Percentiles rank a stretch among this genome's conserved stretches.
These are phyloP conservation scores for Octopus sinensis DNA, from an alignment of 1,140 invertebrate species.

Conservation along the genomic window DNA sequence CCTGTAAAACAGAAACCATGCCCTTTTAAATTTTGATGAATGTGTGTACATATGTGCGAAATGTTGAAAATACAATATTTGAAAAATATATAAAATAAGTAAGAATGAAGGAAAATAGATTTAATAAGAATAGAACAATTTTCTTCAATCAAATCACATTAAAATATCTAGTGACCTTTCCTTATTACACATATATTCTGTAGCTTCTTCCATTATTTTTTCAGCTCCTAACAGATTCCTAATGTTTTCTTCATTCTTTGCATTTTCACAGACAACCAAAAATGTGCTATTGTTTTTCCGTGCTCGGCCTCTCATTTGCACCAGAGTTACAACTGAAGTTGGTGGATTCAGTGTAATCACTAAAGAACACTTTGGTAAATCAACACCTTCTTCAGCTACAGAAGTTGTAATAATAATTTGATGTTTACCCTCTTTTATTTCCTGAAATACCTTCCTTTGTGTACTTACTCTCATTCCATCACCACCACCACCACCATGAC, in stretches of 20 bases:
- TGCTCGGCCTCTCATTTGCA: slow-evolving; percentile 52
- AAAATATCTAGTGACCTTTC: too few species aligned
- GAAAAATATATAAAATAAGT: too few species aligned
- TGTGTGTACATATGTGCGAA: too few species aligned
- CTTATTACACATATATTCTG: too few species aligned
- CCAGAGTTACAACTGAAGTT: slow-evolving; percentile 43
- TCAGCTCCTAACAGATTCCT: slow-evolving; percentile 36
- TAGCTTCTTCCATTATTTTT: slow-evolving; percentile 44
- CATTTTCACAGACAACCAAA: slow-evolving; percentile 45
- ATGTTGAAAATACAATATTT: too few species aligned
- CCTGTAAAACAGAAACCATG: too few species aligned
- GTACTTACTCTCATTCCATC: slow-evolving; percentile 46
- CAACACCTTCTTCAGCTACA: slow-evolving; percentile 53
- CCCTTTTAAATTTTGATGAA: too few species aligned
- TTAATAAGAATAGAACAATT: too few species aligned
- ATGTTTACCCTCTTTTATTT: slow-evolving; percentile 37
- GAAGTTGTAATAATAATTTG: slow-evolving; percentile 50
- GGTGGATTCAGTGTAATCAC: slow-evolving; percentile 52
- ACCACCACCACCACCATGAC: slow-evolving; percentile 38
- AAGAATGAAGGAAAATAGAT: too few species aligned
- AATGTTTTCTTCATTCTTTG: slow-evolving; percentile 40
- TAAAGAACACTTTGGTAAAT: slow-evolving; percentile 49
- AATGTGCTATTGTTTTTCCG: slow-evolving; percentile 47
- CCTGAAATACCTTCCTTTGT: slow-evolving; percentile 41
- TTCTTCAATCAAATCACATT: too few species aligned